Evolutionary conservation across 2,113 vertebrate species (phyloP), one percentile per base, ranked within the genome.

Genomic region (Pyxicephalus adspersus): DNA sequence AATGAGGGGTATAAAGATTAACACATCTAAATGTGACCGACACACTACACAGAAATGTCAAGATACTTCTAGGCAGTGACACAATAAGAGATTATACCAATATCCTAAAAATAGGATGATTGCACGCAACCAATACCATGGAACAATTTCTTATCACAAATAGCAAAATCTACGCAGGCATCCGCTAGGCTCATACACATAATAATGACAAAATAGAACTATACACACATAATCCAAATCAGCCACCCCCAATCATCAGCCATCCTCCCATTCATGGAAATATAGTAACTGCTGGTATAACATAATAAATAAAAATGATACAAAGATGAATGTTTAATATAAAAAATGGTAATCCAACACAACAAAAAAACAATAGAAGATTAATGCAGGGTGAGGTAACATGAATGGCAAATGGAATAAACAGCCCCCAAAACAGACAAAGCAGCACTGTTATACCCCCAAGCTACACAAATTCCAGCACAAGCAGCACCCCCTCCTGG

Each of bases 401-500:
- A 25, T 25, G 58, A 60, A 73, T 54, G 22, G 26, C n/a, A 28
- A 31, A 31, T 25, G 55, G 20, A 25, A 73, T 29, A 28, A 63
- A 29, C 61, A 16, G 0, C 68, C 51, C 55, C 54, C 52, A 20
- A n/a, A 7, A 57, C 54, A 38, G 54, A 74, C 71, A 74, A 74
- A 74, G 71, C 71, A 60, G 45, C 60, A 31, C 23, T 57, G 61
- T 54, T 54, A 76, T 63, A 61, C 31, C 52, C 67, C 57, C 63
- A 23, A 57, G 18, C 25, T 17, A 23, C 38, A 64, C 20, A 72
- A 38, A 80, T 80, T 80, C 78, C 78, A 23, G n/a, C 67, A 80
- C 78, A 80, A 72, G 55, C 67, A 72, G 77, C 54, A 61, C 19
- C 75, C 61, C 75, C 75, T 64, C 75, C 61, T 64, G 75, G 57